These are phyloP conservation scores for Eurystomus glaucurus DNA, from an alignment of 2,797 vertebrate species.

Conservation along the genomic window DNA sequence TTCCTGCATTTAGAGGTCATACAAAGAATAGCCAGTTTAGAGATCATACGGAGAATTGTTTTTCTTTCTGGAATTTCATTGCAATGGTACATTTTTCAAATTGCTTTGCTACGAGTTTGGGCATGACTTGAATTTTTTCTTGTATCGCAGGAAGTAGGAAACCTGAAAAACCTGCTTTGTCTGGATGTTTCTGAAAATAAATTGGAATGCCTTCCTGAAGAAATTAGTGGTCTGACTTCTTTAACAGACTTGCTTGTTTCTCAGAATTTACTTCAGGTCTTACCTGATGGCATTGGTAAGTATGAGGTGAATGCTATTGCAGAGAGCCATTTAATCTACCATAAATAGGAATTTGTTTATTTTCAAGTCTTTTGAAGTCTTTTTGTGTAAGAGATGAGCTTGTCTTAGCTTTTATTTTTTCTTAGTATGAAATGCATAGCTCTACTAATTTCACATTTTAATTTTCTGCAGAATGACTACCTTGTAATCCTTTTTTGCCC, in stretches of 20 bases:
- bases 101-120: constrained; percentile 43
- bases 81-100: constrained; percentile 10
- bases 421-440: neutral
- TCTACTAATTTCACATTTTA: neutral
- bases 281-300: constrained; percentile 95
- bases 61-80: constrained; percentile 17
- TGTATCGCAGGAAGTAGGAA: constrained; percentile 90
- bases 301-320: neutral
- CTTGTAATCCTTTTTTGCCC: neutral
- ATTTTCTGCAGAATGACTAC: neutral
- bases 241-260: constrained; percentile 96
- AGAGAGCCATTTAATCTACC: neutral
- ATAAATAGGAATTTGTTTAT: neutral
- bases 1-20: neutral
- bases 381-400: neutral
- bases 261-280: constrained; percentile 92
- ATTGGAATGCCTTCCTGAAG: constrained; percentile 94
- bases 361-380: neutral
- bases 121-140: constrained; percentile 48
- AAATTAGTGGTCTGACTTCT: constrained; percentile 90
- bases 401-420: neutral
- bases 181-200: constrained; percentile 98
- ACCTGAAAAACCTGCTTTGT: constrained; percentile 94
- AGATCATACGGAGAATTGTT: neutral
- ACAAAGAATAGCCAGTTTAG: neutral